A percentile compares a stretch with the other conserved stretches of the same genome.
Conservation (phyloP, 2,113 vertebrate genomes). For the Morone saxatilis region DNA sequence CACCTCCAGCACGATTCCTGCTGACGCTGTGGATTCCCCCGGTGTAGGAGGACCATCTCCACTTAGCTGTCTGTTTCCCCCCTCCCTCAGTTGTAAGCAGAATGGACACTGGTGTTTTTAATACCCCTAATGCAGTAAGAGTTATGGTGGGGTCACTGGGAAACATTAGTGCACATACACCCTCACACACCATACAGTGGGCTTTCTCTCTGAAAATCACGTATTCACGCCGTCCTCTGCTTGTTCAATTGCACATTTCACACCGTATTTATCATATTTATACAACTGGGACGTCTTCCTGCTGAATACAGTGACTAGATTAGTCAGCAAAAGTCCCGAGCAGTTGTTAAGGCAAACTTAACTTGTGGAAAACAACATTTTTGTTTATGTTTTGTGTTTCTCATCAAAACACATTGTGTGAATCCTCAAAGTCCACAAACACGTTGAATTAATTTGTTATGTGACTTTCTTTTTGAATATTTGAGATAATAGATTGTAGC, state of each 20-base stretch:
- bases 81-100: slow-evolving; percentile 50
- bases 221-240: background rate
- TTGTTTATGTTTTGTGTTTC: too few species aligned
- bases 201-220: background rate
- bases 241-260: background rate
- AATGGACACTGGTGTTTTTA: slow-evolving; percentile 62
- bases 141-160: slow-evolving; percentile 56
- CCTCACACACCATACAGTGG: slow-evolving; percentile 8
- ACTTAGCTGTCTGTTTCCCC: slow-evolving; percentile 60
- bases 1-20: slow-evolving; percentile 46
- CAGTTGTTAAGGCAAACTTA: background rate
- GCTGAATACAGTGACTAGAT: background rate
- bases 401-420: too few species aligned
- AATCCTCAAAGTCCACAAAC: background rate
- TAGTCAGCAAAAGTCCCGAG: background rate
- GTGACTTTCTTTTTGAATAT: background rate
- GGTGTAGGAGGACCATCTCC: slow-evolving; percentile 63
- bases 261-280: background rate
- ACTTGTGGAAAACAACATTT: background rate
- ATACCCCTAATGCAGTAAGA: slow-evolving; percentile 71
- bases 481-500: too few species aligned
- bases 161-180: slow-evolving; percentile 17
- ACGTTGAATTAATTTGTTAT: background rate
- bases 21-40: slow-evolving; percentile 57
- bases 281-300: background rate